Evolutionary conservation across 2,797 vertebrate species (phyloP).

Genomic region (Agapornis canus): DNA sequence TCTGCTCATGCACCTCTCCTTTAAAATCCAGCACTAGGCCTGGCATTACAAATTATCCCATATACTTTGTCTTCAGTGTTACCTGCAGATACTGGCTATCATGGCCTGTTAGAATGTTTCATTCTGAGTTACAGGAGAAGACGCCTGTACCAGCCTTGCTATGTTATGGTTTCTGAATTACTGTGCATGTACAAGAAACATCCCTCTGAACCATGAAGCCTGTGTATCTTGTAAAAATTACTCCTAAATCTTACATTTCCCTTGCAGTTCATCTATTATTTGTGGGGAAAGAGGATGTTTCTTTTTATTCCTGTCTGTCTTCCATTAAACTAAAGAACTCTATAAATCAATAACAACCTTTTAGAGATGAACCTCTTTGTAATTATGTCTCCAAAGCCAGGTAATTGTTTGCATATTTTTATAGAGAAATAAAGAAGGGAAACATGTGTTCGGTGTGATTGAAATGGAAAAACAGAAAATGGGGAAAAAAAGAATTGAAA

Average conservation of each 20-base stretch:
- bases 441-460: constrained; percentile 41
- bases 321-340: constrained; percentile 75
- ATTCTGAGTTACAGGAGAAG: not conserved
- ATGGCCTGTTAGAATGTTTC: not conserved
- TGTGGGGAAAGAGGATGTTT: constrained; percentile 49
- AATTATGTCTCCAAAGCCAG: constrained; percentile 76
- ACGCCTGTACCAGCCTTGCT: not conserved
- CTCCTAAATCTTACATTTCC: constrained; percentile 69
- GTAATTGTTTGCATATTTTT: constrained; percentile 82
- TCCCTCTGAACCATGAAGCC: not conserved
- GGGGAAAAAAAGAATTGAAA: not conserved
- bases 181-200: not conserved
- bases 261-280: constrained; percentile 63
- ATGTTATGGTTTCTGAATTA: not conserved
- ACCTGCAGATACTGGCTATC: not conserved
- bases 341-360: constrained; percentile 80
- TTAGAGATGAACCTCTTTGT: constrained; percentile 77
- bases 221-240: constrained; percentile 57
- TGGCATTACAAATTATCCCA: not conserved
- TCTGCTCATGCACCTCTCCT: not conserved
- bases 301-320: constrained; percentile 74
- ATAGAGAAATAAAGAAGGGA: constrained; percentile 66
- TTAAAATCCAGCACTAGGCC: not conserved
- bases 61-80: not conserved
- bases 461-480: not conserved